Evolutionary conservation across 2,888 invertebrate species (phyloP), one percentile per base, ranked within the genome.

Genomic region (Nomada fabriciana): DNA sequence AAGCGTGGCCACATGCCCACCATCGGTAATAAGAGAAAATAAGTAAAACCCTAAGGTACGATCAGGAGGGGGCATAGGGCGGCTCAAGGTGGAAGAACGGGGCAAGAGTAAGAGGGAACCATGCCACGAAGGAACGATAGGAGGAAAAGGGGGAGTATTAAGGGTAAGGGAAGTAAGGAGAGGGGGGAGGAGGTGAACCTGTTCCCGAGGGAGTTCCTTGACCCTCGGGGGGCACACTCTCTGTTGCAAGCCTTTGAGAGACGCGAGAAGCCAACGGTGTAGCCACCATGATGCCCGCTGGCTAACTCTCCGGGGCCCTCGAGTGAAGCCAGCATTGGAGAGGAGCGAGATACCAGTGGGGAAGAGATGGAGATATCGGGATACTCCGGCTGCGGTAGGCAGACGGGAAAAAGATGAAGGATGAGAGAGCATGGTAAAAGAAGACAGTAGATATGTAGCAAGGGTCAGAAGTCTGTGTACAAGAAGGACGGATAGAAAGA

Each of bases 161-260:
- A 84, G 88, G 88, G 75, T 83, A 80, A 76, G 87, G 81, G 86
- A 86, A 88, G 83, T 83, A 80, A 76, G 87, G 81, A 86, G 87
- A 88, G 83, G 84, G 80, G 86, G 91, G 90, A 90, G 91, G 92
- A 92, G 93, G 91, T 93, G 93, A 94, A 94, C 93, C 93, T 94
- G 93, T 94, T 94, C 93, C 93, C 93, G 93, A 93, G 93, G 93
- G 93, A 93, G 93, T 93, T 93, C 93, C 93, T 94, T 93, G 93
- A 94, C 93, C 93, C 93, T 92, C 91, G 90, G 89, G 90, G 91
- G 87, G 83, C 82, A 79, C 82, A 85, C 85, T 85, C 89, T 88
- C 88, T 25, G 63, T 86, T 88, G 88, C 84, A 86, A 83, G 88
- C 84, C 83, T 88, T 86, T 87, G 90, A 85, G 87, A 89, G 89